Base-by-base conservation (phyloP, 2,888 invertebrate species). In the Tiliacea aurago region DNA sequence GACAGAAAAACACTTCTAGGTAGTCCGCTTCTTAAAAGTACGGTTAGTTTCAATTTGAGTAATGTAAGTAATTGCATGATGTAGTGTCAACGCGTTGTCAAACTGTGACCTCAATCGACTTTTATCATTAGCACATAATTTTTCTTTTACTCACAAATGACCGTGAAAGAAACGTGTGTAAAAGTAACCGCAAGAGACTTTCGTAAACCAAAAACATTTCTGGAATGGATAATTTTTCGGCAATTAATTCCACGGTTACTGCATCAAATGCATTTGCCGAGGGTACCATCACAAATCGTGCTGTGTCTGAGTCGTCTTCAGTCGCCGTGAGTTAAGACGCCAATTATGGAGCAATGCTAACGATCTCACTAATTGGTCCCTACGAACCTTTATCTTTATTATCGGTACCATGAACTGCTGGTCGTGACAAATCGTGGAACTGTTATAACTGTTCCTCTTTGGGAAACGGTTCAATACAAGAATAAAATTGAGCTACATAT, bases 321-420 rank as follows among this genome's bases (percentile, higher is more conserved):
- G 73, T 77, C 75, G 59, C 51, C 56, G 69, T 76, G 83, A 86
- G 79, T 89, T 86, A 85, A 88, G 81, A 83, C 79, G 79, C 86
- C 90, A 88, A 90, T 90, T 90, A 90, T 84, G 82, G 83, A 87
- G 84, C 88, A 81, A 86, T 83, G 84, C 86, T 90, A 89, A 90
- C 87, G 87, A 89, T 83, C 84, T 64, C 78, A 82, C 86, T 90
- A 90, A 90, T 90, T 90, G 90, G 88, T 87, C 85, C 85, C 86
- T 86, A 80, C 56, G 66, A 81, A 84, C 84, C 86, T 86, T 90
- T 84, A 80, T 88, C 87, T 85, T 84, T 80, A 81, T 69, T 61
- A 84, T 86, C 87, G 59, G 71, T 73, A 68, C 81, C 70, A 77
- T 78, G 71, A 73, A 73, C 62, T 78, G 78, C 70, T 70, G 68